phyloP scores from a whole-genome alignment of 2,888 invertebrate species.

The Acrocyrtus sp. region DNA sequence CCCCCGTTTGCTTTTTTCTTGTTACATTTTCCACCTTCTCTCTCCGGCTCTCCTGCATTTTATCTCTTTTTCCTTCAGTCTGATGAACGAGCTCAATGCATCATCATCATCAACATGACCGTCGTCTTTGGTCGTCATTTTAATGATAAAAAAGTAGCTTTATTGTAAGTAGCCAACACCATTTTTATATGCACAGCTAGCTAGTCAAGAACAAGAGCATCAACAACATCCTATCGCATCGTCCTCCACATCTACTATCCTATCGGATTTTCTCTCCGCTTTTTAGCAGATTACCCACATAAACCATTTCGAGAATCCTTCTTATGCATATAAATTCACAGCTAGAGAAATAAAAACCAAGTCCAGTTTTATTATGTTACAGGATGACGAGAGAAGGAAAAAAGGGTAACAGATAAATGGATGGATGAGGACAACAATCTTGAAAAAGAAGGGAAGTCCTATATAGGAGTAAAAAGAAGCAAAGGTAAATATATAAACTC shows the following conservation, averaged over 20 bases:
- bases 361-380: slow-evolving; percentile 55
- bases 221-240: background rate
- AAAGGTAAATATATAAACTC: too few relatives aligned
- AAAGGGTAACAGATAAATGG: too few relatives aligned
- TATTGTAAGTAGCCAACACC: too few relatives aligned
- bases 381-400: too few relatives aligned
- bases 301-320: too few relatives aligned
- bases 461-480: too few relatives aligned
- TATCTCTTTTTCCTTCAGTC: background rate
- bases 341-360: slow-evolving; percentile 19
- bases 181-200: too few relatives aligned
- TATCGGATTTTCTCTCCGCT: too few relatives aligned
- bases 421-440: too few relatives aligned
- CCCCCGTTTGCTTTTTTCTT: slow-evolving; percentile 5
- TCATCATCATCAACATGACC: slow-evolving; percentile 11
- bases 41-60: too few relatives aligned
- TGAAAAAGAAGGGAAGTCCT: too few relatives aligned
- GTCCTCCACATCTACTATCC: background rate
- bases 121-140: slow-evolving; percentile 20
- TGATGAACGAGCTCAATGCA: slow-evolving; percentile 14
- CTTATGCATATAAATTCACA: slow-evolving; percentile 42
- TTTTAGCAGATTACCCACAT: slow-evolving; percentile 16
- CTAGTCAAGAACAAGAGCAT: slow-evolving; percentile 29
- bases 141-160: slow-evolving; percentile 31
- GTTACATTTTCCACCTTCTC: too few relatives aligned